Base-by-base conservation (phyloP, 2,797 vertebrate genomes). In the Pangasius djambal region DNA sequence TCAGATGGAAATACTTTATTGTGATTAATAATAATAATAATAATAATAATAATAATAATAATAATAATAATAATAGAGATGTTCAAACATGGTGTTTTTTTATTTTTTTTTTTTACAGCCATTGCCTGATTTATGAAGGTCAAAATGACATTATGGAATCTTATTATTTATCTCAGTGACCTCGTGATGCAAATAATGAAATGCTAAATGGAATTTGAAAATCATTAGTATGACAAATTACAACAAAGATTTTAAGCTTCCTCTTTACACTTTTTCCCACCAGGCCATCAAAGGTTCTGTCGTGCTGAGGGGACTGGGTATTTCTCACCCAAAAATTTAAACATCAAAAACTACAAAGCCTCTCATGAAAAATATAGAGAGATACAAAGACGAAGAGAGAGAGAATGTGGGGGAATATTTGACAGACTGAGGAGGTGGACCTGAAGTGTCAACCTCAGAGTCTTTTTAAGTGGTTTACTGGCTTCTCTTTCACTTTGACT, bases 401-500 rank as follows among this genome's bases (percentile, higher is more conserved):
- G 88, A 89, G 93, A 90, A 91, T 91, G 91, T 93, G 83, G 91
- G 94, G 95, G 95, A 96, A 96, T 96, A 96, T 96, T 93, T 95
- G 91, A 94, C 93, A 95, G 94, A 94, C 93, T 92, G 92, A 91
- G 92, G 93, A 90, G 89, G 93, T 93, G 92, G 94, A 94, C 84
- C 52, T 74, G 90, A 94, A 95, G 96, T 96, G 95, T 96, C 93
- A 96, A 97, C 96, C 96, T 97, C 96, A 96, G 93, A 93, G 83
- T 67, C 91, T 94, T 96, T 96, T 97, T 88, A 97, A 96, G 96
- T 97, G 96, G 96, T 96, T 95, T 91, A 90, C 93, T 94, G 93
- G 90, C 95, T 94, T 94, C 91, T 96, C 93, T 96, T 94, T 96
- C 95, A 85, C 89, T 96, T 90, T 97, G 96, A 97, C 93, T 96